Evolutionary conservation across 2,888 invertebrate species (phyloP).

Genomic region (Aphidoletes aphidimyza): DNA sequence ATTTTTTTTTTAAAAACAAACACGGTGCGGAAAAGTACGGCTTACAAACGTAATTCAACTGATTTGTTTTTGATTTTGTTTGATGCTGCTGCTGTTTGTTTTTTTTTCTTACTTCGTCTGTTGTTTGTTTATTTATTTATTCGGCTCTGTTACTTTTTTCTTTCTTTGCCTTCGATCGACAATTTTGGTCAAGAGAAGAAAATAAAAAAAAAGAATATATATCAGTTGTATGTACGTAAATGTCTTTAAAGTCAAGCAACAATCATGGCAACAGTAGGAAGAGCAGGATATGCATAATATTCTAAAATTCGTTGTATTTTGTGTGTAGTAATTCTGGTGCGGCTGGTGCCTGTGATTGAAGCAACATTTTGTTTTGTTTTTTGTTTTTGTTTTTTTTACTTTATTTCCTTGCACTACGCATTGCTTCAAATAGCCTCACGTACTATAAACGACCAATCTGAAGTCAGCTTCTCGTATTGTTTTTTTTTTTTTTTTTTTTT

Average conservation of each 20-base stretch:
- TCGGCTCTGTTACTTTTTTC: not conserved
- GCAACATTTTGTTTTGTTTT: not conserved
- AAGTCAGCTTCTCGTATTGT: slow-evolving; percentile 27
- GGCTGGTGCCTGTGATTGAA: not conserved
- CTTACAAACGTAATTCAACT: no score
- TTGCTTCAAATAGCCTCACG: not conserved
- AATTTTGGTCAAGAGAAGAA: slow-evolving; percentile 10
- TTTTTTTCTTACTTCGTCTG: no score
- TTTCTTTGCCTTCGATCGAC: not conserved
- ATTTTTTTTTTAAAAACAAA: no score
- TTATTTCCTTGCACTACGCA: no score
- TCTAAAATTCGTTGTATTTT: not conserved
- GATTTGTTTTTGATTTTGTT: slow-evolving; percentile 28
- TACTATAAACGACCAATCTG: not conserved
- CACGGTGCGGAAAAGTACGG: no score
- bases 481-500: no score
- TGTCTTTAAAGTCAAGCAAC: slow-evolving; percentile 12
- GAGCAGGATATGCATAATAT: slow-evolving; percentile 34
- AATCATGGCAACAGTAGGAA: no score
- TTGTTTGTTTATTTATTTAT: not conserved
- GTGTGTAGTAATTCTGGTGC: not conserved
- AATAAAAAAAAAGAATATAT: no score
- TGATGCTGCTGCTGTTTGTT: no score
- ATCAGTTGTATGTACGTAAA: slow-evolving; percentile 28
- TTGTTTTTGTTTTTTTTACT: no score